Conservation (phyloP, 2,888 invertebrate species). For the Drosophila paramelanica region DNA sequence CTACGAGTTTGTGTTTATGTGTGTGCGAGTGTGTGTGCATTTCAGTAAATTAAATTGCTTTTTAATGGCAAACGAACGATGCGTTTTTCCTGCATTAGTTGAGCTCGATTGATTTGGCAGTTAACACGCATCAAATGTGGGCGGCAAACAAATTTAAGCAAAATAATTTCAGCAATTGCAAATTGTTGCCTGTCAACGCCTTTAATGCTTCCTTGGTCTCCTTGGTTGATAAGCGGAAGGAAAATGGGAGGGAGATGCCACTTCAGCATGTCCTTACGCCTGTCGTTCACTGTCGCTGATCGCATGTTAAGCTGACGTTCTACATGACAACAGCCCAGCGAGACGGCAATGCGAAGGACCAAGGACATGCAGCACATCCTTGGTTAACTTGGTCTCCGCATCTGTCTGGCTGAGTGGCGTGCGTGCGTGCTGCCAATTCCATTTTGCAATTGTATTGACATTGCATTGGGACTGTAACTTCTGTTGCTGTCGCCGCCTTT, state of each 20-base stretch:
- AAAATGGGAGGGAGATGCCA: constrained; percentile 5
- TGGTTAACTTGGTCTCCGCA: constrained; percentile 30
- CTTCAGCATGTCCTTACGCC: constrained; percentile 31
- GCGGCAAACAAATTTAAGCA: constrained; percentile 43
- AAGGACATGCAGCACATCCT: constrained; percentile 40
- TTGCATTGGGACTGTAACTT: constrained; percentile 44
- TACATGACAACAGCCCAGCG: constrained; percentile 46
- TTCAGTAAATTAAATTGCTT: constrained; percentile 67
- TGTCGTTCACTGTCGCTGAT: constrained; percentile 66
- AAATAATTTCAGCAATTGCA: constrained; percentile 67
- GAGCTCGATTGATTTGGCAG: constrained; percentile 68
- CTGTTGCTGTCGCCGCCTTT: constrained; percentile 13
- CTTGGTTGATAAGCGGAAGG: not conserved
- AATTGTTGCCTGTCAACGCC: constrained; percentile 68
- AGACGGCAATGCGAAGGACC: not conserved
- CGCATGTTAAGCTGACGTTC: constrained; percentile 73
- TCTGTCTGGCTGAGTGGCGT: constrained; percentile 27
- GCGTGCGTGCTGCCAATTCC: constrained; percentile 54
- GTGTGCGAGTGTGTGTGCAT: constrained; percentile 10
- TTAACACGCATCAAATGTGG: constrained; percentile 58
- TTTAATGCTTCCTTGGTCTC: constrained; percentile 2
- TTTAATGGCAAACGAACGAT: constrained; percentile 58
- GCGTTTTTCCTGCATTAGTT: constrained; percentile 54
- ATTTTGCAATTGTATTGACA: constrained; percentile 61
- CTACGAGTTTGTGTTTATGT: not conserved